A percentile compares a stretch with the other conserved stretches of the same genome.
Conservation (phyloP, 2,797 vertebrate genomes). For the Morelia viridis region DNA sequence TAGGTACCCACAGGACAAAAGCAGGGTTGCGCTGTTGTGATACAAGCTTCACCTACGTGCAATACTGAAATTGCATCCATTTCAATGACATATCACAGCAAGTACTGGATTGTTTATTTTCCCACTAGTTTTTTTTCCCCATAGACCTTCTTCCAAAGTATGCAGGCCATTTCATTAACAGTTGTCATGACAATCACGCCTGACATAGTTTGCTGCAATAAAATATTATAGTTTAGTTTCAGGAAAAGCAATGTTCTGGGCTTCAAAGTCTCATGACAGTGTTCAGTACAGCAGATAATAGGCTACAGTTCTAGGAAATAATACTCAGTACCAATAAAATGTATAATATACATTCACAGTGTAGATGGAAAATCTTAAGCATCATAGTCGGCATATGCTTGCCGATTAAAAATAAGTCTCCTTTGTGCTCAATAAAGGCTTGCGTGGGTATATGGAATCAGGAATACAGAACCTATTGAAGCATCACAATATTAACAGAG, state of each 20-base stretch:
- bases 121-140: background rate
- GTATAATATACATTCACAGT: background rate
- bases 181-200: background rate
- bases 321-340: background rate
- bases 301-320: background rate
- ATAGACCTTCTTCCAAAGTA: background rate
- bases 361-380: background rate
- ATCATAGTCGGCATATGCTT: background rate
- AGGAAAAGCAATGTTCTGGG: background rate
- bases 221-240: background rate
- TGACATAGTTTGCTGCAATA: background rate
- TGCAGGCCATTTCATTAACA: background rate
- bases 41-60: background rate
- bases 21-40: slow-evolving; percentile 19
- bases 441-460: background rate
- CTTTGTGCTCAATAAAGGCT: background rate
- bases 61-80: background rate
- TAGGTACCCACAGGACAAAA: background rate
- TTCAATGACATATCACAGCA: background rate
- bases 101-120: background rate
- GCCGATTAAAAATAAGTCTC: background rate
- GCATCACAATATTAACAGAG: background rate
- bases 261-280: background rate
- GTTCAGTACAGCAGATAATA: background rate
- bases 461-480: background rate